Evolutionary conservation across 2,888 invertebrate species (phyloP), one percentile per base, ranked within the genome.

Genomic region (Drosophila ezoana): DNA sequence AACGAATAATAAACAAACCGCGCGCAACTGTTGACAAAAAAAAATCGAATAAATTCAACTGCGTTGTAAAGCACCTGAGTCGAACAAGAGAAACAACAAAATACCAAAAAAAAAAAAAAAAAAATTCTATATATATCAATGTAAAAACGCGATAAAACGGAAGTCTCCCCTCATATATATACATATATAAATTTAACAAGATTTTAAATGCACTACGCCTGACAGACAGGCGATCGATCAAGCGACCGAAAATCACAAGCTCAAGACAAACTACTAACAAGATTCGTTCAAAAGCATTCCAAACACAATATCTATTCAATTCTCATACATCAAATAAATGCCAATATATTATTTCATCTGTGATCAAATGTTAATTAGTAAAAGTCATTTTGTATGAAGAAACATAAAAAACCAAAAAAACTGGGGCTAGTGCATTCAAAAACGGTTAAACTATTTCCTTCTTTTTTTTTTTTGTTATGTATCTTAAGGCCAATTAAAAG

Each of bases 361-460:
- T 66, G 77, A 62, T 72, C 72, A 77, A 47, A 64, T 53, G 61
- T 48, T 56, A 64, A 73, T 64, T 62, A 59, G 49, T 40, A 37
- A 73, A 35, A 40, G 47, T 52, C 61, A 32, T 37, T 48, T 47
- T 47, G 28, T 64, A 64, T 49, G 51, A 38, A 48, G 38, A 59
- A 52, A 32, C 37, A 18, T 57, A 62, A 59, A 18, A 40, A 40
- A 52, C 5, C 10, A 51, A 61, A 63, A 61, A 68, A 61, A 61
- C 20, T 75, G 81, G 83, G 87, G 82, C 76, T 88, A 84, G 88
- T 84, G 83, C 83, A 84, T 88, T 84, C 80, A 86, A 84, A 84
- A 87, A 66, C 89, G 78, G 78, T 83, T 88, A 89, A 89, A 70
- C 44, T 49, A 33, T 2, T 28, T 28, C 59, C 49, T 70, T 69